A percentile compares a stretch with the other conserved stretches of the same genome.
Evolutionary conservation across 2,797 vertebrate species (phyloP).

Genomic region (Bradypodion pumilum): DNA sequence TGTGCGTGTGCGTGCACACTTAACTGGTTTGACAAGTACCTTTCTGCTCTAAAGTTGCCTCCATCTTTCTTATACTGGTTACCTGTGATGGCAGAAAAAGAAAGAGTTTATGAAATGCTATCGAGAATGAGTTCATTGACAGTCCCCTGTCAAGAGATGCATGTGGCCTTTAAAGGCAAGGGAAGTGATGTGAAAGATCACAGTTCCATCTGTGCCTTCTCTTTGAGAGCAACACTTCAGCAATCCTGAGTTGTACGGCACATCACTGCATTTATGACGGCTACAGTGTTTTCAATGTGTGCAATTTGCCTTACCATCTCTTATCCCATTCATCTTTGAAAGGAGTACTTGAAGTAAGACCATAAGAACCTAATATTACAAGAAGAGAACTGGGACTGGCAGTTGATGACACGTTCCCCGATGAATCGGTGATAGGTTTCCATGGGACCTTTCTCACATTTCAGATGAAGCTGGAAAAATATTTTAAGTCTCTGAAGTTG

Average conservation of each 20-base stretch:
- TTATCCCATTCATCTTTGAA: neutral
- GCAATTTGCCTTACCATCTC: neutral
- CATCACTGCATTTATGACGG: neutral
- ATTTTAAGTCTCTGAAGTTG: conserved; percentile 6
- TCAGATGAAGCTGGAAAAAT: neutral
- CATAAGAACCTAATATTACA: neutral
- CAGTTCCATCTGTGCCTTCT: neutral
- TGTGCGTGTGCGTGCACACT: too few species aligned
- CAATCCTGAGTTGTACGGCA: neutral
- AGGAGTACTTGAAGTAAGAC: neutral
- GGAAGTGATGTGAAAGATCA: neutral
- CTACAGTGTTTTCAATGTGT: neutral
- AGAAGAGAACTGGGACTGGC: neutral
- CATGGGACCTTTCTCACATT: neutral
- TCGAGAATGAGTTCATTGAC: neutral
- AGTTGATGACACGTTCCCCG: neutral
- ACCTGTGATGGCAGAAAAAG: neutral
- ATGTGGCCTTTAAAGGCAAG: neutral
- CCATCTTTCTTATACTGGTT: neutral
- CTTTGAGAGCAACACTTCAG: neutral
- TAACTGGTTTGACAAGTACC: neutral
- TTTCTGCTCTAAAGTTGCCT: neutral
- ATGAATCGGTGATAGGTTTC: neutral
- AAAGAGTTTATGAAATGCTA: neutral
- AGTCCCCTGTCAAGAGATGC: neutral